Evolutionary conservation across 64 coral and sea anemone genomes (phyloP).

Genomic region (Actinia tenebrosa): DNA sequence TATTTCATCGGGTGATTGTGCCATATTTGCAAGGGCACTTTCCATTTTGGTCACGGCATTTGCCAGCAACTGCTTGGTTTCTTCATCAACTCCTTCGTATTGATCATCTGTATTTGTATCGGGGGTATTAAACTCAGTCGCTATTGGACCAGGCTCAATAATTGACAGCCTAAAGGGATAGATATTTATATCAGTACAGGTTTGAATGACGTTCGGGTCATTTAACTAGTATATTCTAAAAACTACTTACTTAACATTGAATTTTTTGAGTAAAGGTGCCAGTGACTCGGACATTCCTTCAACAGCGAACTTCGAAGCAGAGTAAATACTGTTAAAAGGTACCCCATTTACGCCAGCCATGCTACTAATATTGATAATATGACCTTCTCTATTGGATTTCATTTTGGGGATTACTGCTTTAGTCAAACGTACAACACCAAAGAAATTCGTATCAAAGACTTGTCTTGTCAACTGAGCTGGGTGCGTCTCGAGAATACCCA

Average conservation of each 20-base stretch:
- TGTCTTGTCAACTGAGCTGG: slow-evolving; percentile 23
- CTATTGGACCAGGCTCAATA: slow-evolving; percentile 68
- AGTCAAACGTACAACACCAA: slow-evolving; percentile 62
- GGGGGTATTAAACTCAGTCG: slow-evolving; percentile 35
- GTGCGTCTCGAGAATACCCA: slow-evolving; percentile 55
- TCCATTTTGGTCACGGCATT: slow-evolving; percentile 28
- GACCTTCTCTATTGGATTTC: slow-evolving; percentile 60
- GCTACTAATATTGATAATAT: slow-evolving; percentile 61
- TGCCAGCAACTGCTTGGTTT: slow-evolving; percentile 52
- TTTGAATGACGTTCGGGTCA: not conserved
- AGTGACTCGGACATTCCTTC: slow-evolving; percentile 67
- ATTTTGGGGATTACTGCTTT: slow-evolving; percentile 54
- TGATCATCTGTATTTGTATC: not conserved
- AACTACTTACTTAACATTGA: slow-evolving; percentile 62
- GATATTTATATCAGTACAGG: not conserved
- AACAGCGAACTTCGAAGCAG: slow-evolving; percentile 67
- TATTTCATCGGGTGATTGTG: slow-evolving; percentile 53
- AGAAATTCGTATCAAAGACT: slow-evolving; percentile 71
- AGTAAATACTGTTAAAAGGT: slow-evolving; percentile 61
- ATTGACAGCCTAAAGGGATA: slow-evolving; percentile 35
- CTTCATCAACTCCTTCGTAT: slow-evolving; percentile 42
- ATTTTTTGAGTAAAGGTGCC: slow-evolving; percentile 56
- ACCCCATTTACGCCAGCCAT: slow-evolving; percentile 45
- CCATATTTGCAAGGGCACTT: slow-evolving; percentile 14
- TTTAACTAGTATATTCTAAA: not conserved